Evolutionary conservation across 2,888 invertebrate species (phyloP).

Genomic region (Hirtodrosophila histrioides): DNA sequence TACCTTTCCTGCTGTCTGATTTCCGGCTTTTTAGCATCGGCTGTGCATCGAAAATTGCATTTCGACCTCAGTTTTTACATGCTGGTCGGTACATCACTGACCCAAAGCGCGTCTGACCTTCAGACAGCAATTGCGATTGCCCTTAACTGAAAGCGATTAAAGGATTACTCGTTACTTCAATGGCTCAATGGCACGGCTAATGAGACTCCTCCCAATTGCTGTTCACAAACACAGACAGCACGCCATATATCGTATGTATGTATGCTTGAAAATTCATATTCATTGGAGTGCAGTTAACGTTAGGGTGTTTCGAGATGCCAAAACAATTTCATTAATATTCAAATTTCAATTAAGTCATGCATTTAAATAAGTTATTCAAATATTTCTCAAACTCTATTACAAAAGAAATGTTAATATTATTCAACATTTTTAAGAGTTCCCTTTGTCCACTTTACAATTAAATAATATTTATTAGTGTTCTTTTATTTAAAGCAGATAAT

Average conservation of each 20-base stretch:
- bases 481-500: too few species aligned
- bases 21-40: conserved; percentile 14
- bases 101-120: conserved; percentile 24
- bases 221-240: conserved; percentile 17
- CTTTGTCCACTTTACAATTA: too few species aligned
- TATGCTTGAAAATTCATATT: conserved; percentile 17
- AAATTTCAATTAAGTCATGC: too few species aligned
- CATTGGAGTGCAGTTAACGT: conserved; percentile 3
- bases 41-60: conserved; percentile 50
- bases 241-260: neutral
- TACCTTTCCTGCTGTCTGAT: conserved; percentile 7
- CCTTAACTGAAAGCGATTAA: conserved; percentile 49
- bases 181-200: conserved; percentile 24
- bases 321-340: neutral
- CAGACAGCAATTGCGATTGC: conserved; percentile 32
- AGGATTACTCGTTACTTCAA: conserved; percentile 36
- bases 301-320: conserved; percentile 18
- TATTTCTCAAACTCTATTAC: too few species aligned
- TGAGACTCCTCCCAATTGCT: conserved; percentile 43
- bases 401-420: too few species aligned
- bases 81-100: conserved; percentile 30
- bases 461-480: too few species aligned
- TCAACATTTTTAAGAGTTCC: too few species aligned
- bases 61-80: conserved; percentile 53
- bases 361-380: too few species aligned